A percentile compares a stretch with the other conserved stretches of the same genome.
Evolutionary conservation across 2,888 invertebrate genomes (phyloP).

Genomic region (Amitus sp.): DNA sequence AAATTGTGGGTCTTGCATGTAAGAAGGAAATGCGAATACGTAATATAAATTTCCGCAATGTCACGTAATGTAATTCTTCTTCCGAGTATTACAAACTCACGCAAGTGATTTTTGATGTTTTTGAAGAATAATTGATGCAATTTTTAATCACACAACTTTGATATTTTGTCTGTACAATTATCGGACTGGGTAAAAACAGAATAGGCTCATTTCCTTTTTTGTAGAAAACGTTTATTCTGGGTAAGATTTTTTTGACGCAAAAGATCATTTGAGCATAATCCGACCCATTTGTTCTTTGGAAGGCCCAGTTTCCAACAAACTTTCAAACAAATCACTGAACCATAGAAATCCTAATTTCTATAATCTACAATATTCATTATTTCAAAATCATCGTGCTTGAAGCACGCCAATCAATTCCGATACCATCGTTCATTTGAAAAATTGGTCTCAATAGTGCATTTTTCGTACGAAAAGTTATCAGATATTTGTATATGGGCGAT

Average conservation of each 20-base stretch:
- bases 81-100: too few relatives aligned
- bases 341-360: conserved; percentile 65
- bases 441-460: conserved; percentile 17
- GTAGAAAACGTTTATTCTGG: background rate
- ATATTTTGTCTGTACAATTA: background rate
- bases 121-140: too few relatives aligned
- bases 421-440: conserved; percentile 18
- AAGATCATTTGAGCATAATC: conserved; percentile 63
- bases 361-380: too few relatives aligned
- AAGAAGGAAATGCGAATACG: background rate
- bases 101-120: too few relatives aligned
- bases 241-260: too few relatives aligned
- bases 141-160: background rate
- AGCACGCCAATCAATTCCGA: too few relatives aligned
- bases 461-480: conserved; percentile 45
- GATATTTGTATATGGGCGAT: conserved; percentile 53
- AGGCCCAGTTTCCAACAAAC: conserved; percentile 55
- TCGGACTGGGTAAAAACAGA: background rate
- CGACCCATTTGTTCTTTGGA: conserved; percentile 58
- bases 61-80: background rate
- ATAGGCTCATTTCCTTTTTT: background rate
- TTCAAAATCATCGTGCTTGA: too few relatives aligned
- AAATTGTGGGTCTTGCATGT: background rate
- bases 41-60: background rate
- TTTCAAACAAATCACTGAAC: conserved; percentile 55